Evolutionary conservation across 2,113 vertebrate species (phyloP), one percentile per base, ranked within the genome.

Genomic region (Tetraodon nigroviridis): DNA sequence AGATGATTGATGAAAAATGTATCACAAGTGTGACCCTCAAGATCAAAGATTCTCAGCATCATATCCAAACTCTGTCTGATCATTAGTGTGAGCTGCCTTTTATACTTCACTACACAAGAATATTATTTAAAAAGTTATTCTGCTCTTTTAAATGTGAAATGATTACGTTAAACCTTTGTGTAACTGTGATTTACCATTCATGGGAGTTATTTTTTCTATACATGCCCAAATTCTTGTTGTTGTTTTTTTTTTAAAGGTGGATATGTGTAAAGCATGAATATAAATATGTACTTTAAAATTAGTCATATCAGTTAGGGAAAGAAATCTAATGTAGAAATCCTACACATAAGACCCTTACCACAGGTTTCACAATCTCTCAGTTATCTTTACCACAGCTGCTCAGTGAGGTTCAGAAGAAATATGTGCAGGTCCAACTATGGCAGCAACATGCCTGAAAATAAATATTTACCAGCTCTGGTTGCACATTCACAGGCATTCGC

Each of bases 381-480:
- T 58, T 46, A 65, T 66, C 60, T 6, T 21, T 11, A 57, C 57
- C 67, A 73, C 67, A 45, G 45, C 59, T 63, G 66, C 58, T 55
- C 49, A 55, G 15, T 47, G 48, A 52, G 54, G 61, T 51, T 32
- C 21, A 49, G 44, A 11, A 64, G 21, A 68, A 67, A 67, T 67
- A 51, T 71, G 65, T 63, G 61, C 78, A 47, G 59, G 61, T 58
- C 52, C 65, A 67, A 71, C 59, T 76, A 53, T 71, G 61, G 78
- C 75, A 85, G 62, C 42, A 68, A 29, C 57, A 52, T 69, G 83
- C 76, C 55, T 61, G 67, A 69, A 79, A 81, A 88, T 75, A 84
- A 86, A 87, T 84, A 82, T 85, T 89, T 90, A 84, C 79, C 71
- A 86, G 81, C 77, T 80, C 74, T 55, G 48, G 79, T 87, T 87